Evolutionary conservation across 2,888 invertebrate genomes (phyloP).

Genomic region (Cerastis rubricosa): DNA sequence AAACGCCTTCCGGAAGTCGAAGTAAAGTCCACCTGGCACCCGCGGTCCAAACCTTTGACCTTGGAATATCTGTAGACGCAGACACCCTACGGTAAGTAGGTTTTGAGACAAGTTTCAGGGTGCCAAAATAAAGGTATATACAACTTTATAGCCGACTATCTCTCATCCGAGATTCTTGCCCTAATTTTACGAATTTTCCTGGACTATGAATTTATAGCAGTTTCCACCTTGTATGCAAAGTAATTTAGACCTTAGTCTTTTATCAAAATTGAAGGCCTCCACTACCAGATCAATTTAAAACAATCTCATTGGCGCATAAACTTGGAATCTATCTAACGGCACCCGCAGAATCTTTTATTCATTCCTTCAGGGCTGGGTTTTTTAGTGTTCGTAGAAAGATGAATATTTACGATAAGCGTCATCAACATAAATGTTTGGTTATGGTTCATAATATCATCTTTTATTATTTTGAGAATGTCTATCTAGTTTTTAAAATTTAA

Average conservation of each 20-base stretch:
- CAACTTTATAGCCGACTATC: no score
- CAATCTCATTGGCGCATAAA: background rate
- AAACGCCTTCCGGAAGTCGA: no score
- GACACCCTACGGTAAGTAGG: no score
- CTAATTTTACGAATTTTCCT: no score
- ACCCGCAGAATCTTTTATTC: slow-evolving; percentile 23
- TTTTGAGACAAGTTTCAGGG: no score
- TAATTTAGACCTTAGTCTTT: background rate
- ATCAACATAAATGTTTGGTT: background rate
- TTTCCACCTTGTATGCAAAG: background rate
- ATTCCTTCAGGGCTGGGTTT: background rate
- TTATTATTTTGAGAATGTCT: background rate
- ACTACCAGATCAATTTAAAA: slow-evolving; percentile 5
- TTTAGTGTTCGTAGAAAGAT: background rate
- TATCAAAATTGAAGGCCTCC: background rate
- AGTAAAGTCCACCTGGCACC: no score
- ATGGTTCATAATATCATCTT: background rate
- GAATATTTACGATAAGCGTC: background rate
- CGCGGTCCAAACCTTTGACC: no score
- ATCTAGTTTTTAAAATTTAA: background rate
- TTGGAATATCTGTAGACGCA: no score
- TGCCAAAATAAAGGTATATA: no score
- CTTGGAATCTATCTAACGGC: background rate
- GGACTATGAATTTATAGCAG: no score
- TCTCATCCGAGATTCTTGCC: no score